phyloP scores from a whole-genome alignment of 2,113 vertebrate genomes.

The Corythoichthys intestinalis region DNA sequence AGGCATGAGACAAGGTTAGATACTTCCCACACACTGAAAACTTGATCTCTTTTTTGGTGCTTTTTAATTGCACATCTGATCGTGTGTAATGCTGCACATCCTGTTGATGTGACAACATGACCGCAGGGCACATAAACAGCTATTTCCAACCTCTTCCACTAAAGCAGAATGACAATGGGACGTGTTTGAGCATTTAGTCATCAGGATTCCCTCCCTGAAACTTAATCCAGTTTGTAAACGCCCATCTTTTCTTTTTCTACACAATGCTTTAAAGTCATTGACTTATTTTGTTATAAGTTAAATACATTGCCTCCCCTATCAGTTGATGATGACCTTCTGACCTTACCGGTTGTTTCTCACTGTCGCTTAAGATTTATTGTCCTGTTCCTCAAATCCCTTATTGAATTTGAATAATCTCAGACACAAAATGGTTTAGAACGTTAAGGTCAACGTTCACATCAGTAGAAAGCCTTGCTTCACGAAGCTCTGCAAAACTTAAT shows the following conservation, averaged over 20 bases:
- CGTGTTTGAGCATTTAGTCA: slow-evolving; percentile 29
- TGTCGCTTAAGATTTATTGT: not conserved
- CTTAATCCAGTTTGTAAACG: not conserved
- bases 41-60: slow-evolving; percentile 13
- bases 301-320: not conserved
- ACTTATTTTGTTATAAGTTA: not conserved
- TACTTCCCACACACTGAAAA: slow-evolving; percentile 14
- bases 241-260: not conserved
- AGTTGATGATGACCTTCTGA: not conserved
- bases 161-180: slow-evolving; percentile 1
- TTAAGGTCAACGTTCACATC: not conserved
- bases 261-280: not conserved
- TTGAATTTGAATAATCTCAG: not conserved
- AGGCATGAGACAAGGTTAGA: slow-evolving; percentile 2
- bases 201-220: slow-evolving; percentile 17
- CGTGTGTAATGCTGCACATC: slow-evolving; percentile 17
- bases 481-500: not conserved
- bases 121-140: slow-evolving; percentile 36
- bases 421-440: not conserved
- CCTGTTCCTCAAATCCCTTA: not conserved
- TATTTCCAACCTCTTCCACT: not conserved
- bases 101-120: slow-evolving; percentile 24
- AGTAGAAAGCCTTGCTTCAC: not conserved
- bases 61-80: slow-evolving; percentile 8
- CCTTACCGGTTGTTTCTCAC: not conserved